A percentile compares a stretch with the other conserved stretches of the same genome.
Evolutionary conservation across 2,797 vertebrate species (phyloP).

Genomic region (Anniella stebbinsi): DNA sequence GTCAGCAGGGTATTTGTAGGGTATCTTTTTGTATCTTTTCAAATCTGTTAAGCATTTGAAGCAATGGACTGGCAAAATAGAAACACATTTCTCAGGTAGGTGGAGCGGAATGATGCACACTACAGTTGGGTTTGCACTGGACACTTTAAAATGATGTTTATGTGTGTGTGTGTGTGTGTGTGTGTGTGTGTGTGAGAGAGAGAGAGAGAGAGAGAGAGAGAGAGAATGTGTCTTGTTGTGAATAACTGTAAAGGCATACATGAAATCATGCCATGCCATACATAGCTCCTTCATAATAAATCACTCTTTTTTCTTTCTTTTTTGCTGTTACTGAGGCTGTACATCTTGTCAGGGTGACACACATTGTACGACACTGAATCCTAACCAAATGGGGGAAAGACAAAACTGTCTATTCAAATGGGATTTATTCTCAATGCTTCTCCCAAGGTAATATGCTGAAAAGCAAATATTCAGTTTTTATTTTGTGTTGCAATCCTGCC

Average conservation of each 20-base stretch:
- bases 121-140: not conserved
- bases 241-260: not conserved
- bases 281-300: not conserved
- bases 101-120: not conserved
- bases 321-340: not conserved
- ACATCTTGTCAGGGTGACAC: not conserved
- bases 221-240: too few species aligned
- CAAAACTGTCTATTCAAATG: conserved; percentile 15
- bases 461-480: conserved; percentile 18
- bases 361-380: not conserved
- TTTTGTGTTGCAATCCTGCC: not conserved
- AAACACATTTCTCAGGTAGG: not conserved
- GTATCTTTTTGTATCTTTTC: not conserved
- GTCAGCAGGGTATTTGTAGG: not conserved
- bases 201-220: too few species aligned
- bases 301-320: not conserved
- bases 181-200: not conserved
- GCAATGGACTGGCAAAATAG: not conserved
- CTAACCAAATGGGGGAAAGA: conserved; percentile 41
- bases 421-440: conserved; percentile 28
- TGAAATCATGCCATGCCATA: not conserved
- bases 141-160: not conserved
- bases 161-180: too few species aligned
- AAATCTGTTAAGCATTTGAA: not conserved
- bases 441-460: conserved; percentile 18